phyloP scores from a whole-genome alignment of 2,113 vertebrate species.

The Rhinopomastus cyanomelas region DNA sequence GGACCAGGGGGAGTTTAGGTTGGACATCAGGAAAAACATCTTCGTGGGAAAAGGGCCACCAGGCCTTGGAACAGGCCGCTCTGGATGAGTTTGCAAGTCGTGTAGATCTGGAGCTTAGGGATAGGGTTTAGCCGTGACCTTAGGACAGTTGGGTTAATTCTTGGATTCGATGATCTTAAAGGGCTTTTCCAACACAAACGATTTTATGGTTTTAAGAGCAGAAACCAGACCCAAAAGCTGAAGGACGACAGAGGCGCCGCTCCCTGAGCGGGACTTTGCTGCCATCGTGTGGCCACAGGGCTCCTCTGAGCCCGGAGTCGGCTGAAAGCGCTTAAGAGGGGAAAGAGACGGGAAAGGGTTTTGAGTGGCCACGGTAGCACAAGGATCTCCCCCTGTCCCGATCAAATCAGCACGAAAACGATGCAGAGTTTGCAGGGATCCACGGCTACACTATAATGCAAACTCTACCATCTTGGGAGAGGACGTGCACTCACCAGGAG shows the following conservation, averaged over 20 bases:
- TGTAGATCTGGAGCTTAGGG: too few species aligned
- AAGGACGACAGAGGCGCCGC: background rate
- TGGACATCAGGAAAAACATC: too few species aligned
- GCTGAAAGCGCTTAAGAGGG: background rate
- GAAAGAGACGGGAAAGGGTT: background rate
- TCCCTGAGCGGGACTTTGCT: background rate
- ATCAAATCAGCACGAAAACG: background rate
- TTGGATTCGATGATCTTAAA: too few species aligned
- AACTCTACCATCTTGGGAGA: background rate
- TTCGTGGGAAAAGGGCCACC: too few species aligned
- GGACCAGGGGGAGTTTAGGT: too few species aligned
- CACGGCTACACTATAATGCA: background rate
- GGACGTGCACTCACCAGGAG: rapidly evolving
- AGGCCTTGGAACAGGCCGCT: too few species aligned
- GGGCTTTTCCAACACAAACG: too few species aligned
- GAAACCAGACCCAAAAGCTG: background rate
- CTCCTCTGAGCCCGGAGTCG: background rate
- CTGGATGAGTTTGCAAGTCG: too few species aligned
- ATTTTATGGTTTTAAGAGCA: background rate
- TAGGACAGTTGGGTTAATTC: too few species aligned
- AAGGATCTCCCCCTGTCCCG: background rate
- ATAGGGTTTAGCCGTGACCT: too few species aligned
- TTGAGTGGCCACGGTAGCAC: background rate
- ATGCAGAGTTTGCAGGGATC: background rate
- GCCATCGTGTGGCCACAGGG: constrained; percentile 63